phyloP scores from a whole-genome alignment of 2,888 invertebrate species.

The Eugnorisma glareosa region DNA sequence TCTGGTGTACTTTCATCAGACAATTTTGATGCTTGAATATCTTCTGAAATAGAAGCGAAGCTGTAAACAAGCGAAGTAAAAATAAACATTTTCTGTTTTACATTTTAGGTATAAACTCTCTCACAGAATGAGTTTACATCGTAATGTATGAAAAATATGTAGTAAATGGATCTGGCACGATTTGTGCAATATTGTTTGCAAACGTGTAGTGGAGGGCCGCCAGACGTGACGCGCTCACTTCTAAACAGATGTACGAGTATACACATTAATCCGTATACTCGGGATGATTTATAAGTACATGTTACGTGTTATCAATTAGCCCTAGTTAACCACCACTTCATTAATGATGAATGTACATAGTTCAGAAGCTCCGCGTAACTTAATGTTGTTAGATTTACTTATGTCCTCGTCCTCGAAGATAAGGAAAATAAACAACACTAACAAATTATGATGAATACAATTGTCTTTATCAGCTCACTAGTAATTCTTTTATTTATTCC shows the following conservation, averaged over 20 bases:
- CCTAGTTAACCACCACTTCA: conserved; percentile 56
- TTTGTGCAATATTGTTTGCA: conserved; percentile 65
- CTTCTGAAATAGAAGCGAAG: conserved; percentile 51
- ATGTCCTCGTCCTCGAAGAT: conserved; percentile 32
- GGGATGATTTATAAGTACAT: conserved; percentile 61
- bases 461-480: conserved; percentile 37
- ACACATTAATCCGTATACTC: conserved; percentile 57
- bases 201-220: conserved; percentile 57
- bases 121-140: conserved; percentile 51
- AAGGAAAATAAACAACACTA: conserved; percentile 31
- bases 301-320: conserved; percentile 61
- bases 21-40: conserved; percentile 28
- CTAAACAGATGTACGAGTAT: conserved; percentile 53
- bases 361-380: conserved; percentile 31
- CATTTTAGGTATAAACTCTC: conserved; percentile 48
- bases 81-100: conserved; percentile 46
- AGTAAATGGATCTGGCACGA: conserved; percentile 63
- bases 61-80: conserved; percentile 56
- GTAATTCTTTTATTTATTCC: conserved; percentile 40
- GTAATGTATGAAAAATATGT: conserved; percentile 62
- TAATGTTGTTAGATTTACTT: conserved; percentile 36
- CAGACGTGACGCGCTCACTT: conserved; percentile 56
- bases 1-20: conserved; percentile 36
- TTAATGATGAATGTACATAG: conserved; percentile 55
- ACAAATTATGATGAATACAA: conserved; percentile 19